A percentile compares a stretch with the other conserved stretches of the same genome.
These are phyloP conservation scores for Tetramorium parvispinum DNA, from an alignment of 1,140 invertebrate genomes.

Conservation along the genomic window DNA sequence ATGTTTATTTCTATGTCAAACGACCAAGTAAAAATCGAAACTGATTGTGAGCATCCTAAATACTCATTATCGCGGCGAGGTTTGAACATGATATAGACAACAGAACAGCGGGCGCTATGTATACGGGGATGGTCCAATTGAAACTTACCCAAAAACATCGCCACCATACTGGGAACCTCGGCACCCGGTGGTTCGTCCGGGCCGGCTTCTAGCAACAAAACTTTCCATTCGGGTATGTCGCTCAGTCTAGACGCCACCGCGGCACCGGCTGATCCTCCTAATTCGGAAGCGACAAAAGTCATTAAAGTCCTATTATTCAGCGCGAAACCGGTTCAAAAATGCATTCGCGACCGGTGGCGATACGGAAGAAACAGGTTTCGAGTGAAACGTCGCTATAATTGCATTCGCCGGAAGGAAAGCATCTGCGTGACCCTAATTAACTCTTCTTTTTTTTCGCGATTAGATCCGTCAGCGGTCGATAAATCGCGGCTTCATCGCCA, in stretches of 20 bases:
- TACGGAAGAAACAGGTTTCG: slow-evolving; percentile 21
- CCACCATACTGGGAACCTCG: slow-evolving; percentile 93
- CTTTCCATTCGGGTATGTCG: slow-evolving; percentile 85
- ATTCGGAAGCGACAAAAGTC: slow-evolving; percentile 53
- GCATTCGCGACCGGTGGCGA: slow-evolving; percentile 11
- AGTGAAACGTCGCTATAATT: slow-evolving; percentile 23
- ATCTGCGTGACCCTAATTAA: slow-evolving; percentile 48
- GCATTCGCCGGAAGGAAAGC: slow-evolving; percentile 33
- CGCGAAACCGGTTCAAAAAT: slow-evolving; percentile 37
- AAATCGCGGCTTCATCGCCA: slow-evolving; percentile 2
- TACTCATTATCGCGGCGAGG: slow-evolving; percentile 23
- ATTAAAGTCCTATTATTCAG: slow-evolving; percentile 58
- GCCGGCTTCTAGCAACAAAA: slow-evolving; percentile 88
- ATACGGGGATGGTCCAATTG: slow-evolving; percentile 37
- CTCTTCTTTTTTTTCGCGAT: not conserved
- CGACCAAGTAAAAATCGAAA: not conserved
- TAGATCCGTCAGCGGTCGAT: slow-evolving; percentile 11
- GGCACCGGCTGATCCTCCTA: slow-evolving; percentile 88
- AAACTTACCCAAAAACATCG: slow-evolving; percentile 89
- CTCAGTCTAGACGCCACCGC: slow-evolving; percentile 91
- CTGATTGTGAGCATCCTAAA: not conserved
- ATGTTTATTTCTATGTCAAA: not conserved
- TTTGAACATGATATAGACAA: not conserved
- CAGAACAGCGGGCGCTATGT: slow-evolving; percentile 27
- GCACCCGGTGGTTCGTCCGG: slow-evolving; percentile 93